A percentile compares a stretch with the other conserved stretches of the same genome.
Conservation (phyloP, 2,113 vertebrate genomes). For the Illadopsis cleaveri region DNA sequence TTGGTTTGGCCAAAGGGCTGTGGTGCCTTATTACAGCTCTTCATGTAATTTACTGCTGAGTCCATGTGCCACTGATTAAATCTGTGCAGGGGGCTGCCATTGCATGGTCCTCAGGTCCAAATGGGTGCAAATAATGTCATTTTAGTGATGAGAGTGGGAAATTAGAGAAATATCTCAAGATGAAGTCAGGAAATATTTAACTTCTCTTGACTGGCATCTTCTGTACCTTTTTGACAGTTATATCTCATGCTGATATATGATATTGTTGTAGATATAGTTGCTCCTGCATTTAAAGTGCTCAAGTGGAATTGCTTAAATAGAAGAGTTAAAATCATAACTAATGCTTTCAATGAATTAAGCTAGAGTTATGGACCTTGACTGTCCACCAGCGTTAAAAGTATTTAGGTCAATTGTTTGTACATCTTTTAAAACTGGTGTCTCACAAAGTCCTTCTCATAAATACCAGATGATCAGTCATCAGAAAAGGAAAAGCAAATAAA, state of each 20-base stretch:
- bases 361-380: not conserved
- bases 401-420: not conserved
- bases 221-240: not conserved
- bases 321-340: not conserved
- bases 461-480: constrained; percentile 2
- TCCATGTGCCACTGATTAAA: not conserved
- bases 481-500: not conserved
- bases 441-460: constrained; percentile 9
- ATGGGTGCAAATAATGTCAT: not conserved
- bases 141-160: not conserved
- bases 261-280: not conserved
- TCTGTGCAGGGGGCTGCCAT: not conserved
- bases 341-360: not conserved
- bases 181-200: not conserved
- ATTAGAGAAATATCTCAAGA: not conserved
- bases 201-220: not conserved
- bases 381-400: not conserved
- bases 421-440: not conserved
- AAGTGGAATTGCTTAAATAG: not conserved
- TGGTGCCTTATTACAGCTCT: not conserved
- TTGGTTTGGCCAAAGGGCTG: not conserved
- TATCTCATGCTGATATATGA: not conserved
- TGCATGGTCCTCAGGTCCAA: not conserved
- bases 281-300: not conserved
- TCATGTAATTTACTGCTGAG: not conserved